phyloP scores from a whole-genome alignment of 2,888 invertebrate genomes.

The Diogma glabrata region DNA sequence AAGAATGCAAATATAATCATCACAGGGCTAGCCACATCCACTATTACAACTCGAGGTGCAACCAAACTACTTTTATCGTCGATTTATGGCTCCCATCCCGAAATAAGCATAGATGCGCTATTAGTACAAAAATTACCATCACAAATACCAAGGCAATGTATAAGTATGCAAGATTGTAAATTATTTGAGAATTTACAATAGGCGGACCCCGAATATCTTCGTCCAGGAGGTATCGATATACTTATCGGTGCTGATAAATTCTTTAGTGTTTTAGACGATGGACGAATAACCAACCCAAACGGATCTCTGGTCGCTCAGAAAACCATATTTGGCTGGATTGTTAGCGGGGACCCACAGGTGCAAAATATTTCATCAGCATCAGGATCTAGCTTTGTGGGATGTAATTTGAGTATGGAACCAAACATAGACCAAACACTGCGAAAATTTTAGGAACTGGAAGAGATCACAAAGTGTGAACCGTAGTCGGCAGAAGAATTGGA shows the following conservation, averaged over 20 bases:
- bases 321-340: neutral
- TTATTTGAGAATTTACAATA: no score
- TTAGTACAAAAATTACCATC: no score
- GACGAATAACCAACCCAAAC: neutral
- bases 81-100: no score
- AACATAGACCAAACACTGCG: neutral
- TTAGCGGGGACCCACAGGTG: neutral
- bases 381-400: neutral
- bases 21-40: no score
- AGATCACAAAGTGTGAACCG: neutral
- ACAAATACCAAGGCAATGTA: no score
- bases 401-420: neutral
- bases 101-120: no score
- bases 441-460: neutral
- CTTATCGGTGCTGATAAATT: neutral
- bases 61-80: no score
- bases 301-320: neutral
- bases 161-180: no score
- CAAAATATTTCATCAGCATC: neutral
- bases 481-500: neutral
- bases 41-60: no score
- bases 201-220: neutral
- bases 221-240: neutral
- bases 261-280: neutral
- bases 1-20: no score